Percentiles rank a stretch among this genome's conserved stretches.
Conservation (phyloP, 2,888 invertebrate species). For the Drosophila lacicola region DNA sequence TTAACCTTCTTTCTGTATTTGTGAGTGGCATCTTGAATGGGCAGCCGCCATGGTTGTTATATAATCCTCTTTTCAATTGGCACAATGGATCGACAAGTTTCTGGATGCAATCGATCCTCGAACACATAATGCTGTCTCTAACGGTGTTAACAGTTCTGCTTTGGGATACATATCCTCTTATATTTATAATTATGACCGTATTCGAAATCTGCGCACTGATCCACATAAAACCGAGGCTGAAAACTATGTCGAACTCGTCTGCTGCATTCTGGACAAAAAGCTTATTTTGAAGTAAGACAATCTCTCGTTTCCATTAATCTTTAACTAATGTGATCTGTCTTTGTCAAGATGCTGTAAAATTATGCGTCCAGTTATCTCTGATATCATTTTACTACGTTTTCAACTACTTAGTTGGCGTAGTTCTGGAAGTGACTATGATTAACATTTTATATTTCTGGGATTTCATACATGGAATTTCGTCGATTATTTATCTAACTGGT, state of each 20-base stretch:
- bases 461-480: conserved; percentile 23
- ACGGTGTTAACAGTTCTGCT: background rate
- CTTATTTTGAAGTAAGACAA: conserved; percentile 33
- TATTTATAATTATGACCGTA: conserved; percentile 36
- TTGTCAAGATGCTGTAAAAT: conserved; percentile 38
- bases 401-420: conserved; percentile 32
- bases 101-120: conserved; percentile 43
- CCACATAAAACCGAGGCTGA: conserved; percentile 16
- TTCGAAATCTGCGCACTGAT: conserved; percentile 35
- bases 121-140: conserved; percentile 26
- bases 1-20: conserved; percentile 1
- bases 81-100: conserved; percentile 24
- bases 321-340: no score
- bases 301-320: no score
- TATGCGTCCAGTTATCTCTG: conserved; percentile 42
- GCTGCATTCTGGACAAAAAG: conserved; percentile 41
- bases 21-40: conserved; percentile 21
- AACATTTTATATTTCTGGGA: conserved; percentile 49
- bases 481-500: conserved; percentile 32
- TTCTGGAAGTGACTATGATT: conserved; percentile 43
- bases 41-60: conserved; percentile 51
- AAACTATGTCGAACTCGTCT: conserved; percentile 38
- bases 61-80: conserved; percentile 60
- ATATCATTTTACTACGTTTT: conserved; percentile 38
- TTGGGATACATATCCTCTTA: conserved; percentile 1